Conservation (phyloP, 2,888 invertebrate genomes). For the Yponomeuta plumbellus region DNA sequence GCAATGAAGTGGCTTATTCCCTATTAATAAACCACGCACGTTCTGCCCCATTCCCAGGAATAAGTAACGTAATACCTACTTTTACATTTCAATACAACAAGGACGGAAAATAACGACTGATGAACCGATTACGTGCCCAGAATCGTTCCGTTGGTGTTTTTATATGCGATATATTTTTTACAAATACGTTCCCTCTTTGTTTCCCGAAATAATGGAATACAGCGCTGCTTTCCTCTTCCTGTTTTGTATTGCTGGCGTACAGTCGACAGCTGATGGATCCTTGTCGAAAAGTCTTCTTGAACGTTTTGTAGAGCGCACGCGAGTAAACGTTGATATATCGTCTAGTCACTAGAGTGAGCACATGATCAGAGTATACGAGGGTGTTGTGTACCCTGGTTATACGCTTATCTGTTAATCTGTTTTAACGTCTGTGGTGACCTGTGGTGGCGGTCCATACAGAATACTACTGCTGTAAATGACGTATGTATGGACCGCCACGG, state of each 20-base stretch:
- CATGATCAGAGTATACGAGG: too few relatives aligned
- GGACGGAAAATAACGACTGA: constrained; percentile 12
- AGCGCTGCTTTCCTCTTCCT: background rate
- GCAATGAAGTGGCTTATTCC: background rate
- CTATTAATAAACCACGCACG: background rate
- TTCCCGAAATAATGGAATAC: constrained; percentile 18
- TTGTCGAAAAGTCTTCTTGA: too few relatives aligned
- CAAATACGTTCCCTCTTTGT: constrained; percentile 7
- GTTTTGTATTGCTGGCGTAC: background rate
- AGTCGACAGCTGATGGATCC: background rate
- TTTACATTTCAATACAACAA: constrained; percentile 14
- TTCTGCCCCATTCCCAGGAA: background rate
- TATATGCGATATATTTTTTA: constrained; percentile 1
- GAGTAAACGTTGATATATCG: too few relatives aligned
- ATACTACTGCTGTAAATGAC: too few relatives aligned
- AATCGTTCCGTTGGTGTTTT: constrained; percentile 2
- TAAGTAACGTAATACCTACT: constrained; percentile 14
- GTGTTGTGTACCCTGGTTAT: too few relatives aligned
- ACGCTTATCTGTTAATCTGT: too few relatives aligned
- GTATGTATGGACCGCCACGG: too few relatives aligned
- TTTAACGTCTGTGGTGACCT: too few relatives aligned
- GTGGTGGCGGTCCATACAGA: too few relatives aligned
- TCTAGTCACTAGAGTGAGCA: too few relatives aligned
- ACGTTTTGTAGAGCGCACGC: too few relatives aligned
- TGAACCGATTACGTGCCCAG: constrained; percentile 15